Conservation (phyloP, 1,140 invertebrate species). For the roundworm (Caenorhabditis elegans) region WBcel235 BX284604.4:13677501-13678000, state of each 20-base stretch:
- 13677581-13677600: neutral
- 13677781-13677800: neutral
- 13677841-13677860: no score
- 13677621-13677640: neutral
- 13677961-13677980: no score
- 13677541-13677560: no score
- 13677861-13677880: no score
- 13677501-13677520: no score
- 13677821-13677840: neutral
- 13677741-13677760: neutral
- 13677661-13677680: neutral
- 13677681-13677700: neutral
- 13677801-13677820: neutral
- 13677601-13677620: neutral
- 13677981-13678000: no score
- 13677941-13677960: no score
- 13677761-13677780: neutral
- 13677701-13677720: slow-evolving; percentile 1
- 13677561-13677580: neutral
- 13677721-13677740: neutral
- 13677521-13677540: no score
- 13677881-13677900: no score
- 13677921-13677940: no score
- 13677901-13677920: no score
- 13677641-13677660: neutral